These are phyloP conservation scores for Calephelis virginiensis DNA, from an alignment of 1,140 invertebrate species.

Conservation along the genomic window DNA sequence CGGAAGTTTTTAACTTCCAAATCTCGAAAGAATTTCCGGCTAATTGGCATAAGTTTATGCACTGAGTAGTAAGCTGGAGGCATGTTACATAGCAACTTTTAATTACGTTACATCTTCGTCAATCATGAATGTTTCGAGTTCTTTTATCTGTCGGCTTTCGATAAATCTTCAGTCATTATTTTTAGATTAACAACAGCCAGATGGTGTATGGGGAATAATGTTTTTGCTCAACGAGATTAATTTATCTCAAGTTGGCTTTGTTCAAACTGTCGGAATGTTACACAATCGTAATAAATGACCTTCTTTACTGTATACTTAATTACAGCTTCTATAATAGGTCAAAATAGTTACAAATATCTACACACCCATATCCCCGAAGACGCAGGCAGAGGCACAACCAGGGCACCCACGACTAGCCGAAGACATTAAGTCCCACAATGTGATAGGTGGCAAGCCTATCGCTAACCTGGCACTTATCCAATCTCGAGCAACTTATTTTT, in stretches of 20 bases:
- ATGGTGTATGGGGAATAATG: constrained; percentile 48
- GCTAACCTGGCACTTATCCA: too few species aligned
- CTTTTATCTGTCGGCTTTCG: constrained; percentile 45
- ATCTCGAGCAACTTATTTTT: too few species aligned
- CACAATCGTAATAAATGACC: constrained; percentile 24
- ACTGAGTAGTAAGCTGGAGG: constrained; percentile 43
- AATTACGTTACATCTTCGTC: constrained; percentile 61
- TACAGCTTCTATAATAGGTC: constrained; percentile 1
- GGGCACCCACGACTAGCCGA: too few species aligned
- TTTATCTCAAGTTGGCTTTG: constrained; percentile 39
- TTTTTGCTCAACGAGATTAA: constrained; percentile 56
- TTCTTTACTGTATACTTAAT: constrained; percentile 18
- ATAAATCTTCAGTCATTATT: constrained; percentile 63
- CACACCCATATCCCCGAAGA: too few species aligned
- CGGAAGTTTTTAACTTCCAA: constrained; percentile 60
- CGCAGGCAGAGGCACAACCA: too few species aligned
- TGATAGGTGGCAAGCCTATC: too few species aligned
- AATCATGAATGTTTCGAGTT: constrained; percentile 43
- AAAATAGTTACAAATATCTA: not conserved
- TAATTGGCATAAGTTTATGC: constrained; percentile 74
- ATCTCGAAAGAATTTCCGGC: constrained; percentile 67
- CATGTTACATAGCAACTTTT: constrained; percentile 55
- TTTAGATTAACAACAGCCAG: constrained; percentile 55
- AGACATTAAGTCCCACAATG: too few species aligned
- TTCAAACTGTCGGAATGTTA: constrained; percentile 25